These are phyloP conservation scores for Mus pahari DNA, from an alignment of 2,113 vertebrate species.

Conservation along the genomic window DNA sequence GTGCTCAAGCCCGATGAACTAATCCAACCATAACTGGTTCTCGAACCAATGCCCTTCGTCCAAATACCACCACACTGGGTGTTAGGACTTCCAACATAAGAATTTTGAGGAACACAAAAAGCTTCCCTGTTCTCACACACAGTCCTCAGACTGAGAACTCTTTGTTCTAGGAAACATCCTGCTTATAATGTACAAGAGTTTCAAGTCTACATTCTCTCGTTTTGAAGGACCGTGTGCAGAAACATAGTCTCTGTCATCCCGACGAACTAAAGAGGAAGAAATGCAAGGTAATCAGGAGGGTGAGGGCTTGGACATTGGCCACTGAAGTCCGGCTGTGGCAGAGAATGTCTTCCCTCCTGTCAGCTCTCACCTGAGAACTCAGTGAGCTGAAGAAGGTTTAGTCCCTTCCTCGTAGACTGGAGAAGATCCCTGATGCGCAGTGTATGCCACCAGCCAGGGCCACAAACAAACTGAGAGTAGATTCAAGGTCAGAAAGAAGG, in stretches of 20 bases:
- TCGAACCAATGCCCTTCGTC: background rate
- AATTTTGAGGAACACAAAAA: constrained; percentile 6
- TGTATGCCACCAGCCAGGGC: constrained; percentile 14
- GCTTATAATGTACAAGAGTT: background rate
- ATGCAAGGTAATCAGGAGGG: background rate
- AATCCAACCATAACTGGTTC: constrained; percentile 38
- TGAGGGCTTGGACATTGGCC: background rate
- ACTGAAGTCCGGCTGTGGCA: background rate
- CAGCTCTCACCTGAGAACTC: background rate
- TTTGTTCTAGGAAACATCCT: too few species aligned
- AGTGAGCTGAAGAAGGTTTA: background rate
- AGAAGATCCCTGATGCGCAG: constrained; percentile 18
- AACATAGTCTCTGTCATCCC: background rate
- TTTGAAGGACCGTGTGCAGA: constrained; percentile 25
- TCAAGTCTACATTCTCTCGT: background rate
- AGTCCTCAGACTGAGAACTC: background rate
- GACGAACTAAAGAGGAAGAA: background rate
- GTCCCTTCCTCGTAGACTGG: background rate
- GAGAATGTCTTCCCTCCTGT: background rate
- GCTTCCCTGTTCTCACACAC: background rate
- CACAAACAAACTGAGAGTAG: constrained; percentile 8
- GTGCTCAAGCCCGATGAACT: background rate
- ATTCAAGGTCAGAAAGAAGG: constrained; percentile 41
- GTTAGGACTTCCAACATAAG: background rate
- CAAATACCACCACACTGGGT: background rate